These are phyloP conservation scores for Hydrotaea diabolus DNA, from an alignment of 2,888 invertebrate genomes.

Conservation along the genomic window DNA sequence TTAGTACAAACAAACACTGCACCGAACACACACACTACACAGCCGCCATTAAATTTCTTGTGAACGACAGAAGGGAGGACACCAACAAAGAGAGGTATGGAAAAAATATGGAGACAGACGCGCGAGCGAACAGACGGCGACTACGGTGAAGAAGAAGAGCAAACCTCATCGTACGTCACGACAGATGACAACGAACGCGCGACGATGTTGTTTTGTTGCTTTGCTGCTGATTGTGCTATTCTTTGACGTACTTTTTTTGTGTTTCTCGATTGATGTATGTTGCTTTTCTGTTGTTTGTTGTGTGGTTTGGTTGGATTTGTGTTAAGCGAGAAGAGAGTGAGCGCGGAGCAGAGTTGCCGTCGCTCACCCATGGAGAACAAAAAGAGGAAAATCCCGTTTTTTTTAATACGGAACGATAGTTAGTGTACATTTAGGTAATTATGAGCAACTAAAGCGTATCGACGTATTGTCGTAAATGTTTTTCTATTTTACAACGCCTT, in stretches of 20 bases:
- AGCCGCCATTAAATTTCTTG: constrained; percentile 42
- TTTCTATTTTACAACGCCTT: too few species aligned
- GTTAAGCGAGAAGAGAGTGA: constrained; percentile 18
- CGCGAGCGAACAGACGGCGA: constrained; percentile 24
- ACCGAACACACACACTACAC: background rate
- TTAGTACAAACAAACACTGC: background rate
- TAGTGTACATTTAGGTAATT: background rate
- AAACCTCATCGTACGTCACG: constrained; percentile 22
- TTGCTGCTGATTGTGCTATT: constrained; percentile 43
- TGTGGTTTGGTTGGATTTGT: background rate
- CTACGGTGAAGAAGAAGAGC: constrained; percentile 28
- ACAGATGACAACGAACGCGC: constrained; percentile 18
- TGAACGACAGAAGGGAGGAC: background rate
- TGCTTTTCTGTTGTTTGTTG: constrained; percentile 22
- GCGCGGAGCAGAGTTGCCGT: background rate
- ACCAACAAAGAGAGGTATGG: constrained; percentile 17
- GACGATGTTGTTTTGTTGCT: background rate
- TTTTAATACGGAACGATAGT: background rate
- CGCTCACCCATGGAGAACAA: background rate
- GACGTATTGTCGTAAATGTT: too few species aligned
- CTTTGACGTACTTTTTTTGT: constrained; percentile 26
- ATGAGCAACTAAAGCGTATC: too few species aligned
- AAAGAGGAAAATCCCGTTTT: constrained; percentile 35
- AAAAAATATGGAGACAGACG: constrained; percentile 29
- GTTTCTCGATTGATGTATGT: background rate